phyloP scores from a whole-genome alignment of 2,888 invertebrate species.

The Pollenia angustigena region DNA sequence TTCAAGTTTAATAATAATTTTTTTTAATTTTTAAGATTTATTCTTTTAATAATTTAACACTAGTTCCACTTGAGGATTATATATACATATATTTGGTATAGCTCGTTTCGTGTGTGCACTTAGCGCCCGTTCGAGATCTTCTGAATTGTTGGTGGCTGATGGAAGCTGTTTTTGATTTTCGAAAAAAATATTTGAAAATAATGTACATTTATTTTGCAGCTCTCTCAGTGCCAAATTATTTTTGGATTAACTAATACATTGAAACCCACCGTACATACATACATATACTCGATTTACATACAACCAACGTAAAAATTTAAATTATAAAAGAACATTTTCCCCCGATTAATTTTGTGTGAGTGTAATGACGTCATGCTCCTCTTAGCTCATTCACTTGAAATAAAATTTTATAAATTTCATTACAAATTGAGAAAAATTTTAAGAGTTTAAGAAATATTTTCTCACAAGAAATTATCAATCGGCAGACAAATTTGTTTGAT shows the following conservation, averaged over 20 bases:
- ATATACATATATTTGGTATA: slow-evolving; percentile 72
- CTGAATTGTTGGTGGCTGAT: slow-evolving; percentile 78
- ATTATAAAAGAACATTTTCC: slow-evolving; percentile 8
- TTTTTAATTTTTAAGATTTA: slow-evolving; percentile 36
- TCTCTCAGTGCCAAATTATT: slow-evolving; percentile 82
- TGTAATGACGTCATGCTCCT: not conserved
- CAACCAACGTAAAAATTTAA: slow-evolving; percentile 3
- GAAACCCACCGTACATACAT: not conserved
- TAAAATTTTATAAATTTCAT: slow-evolving; percentile 1
- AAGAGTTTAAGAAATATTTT: slow-evolving; percentile 7
- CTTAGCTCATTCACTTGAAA: not conserved
- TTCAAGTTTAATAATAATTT: slow-evolving; percentile 30
- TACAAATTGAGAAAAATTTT: slow-evolving; percentile 3
- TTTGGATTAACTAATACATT: slow-evolving; percentile 81
- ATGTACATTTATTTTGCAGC: slow-evolving; percentile 67
- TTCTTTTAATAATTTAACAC: slow-evolving; percentile 74
- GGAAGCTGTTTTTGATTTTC: slow-evolving; percentile 81
- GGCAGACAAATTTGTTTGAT: not conserved
- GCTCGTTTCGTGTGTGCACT: slow-evolving; percentile 81
- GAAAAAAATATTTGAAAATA: slow-evolving; percentile 73
- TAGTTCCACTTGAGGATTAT: slow-evolving; percentile 59
- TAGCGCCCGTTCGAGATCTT: slow-evolving; percentile 84
- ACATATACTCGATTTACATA: slow-evolving; percentile 5
- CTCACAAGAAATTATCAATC: not conserved
- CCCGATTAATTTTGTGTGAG: not conserved